These are phyloP conservation scores for Cylindroiulus punctatus DNA, from an alignment of 2,888 invertebrate genomes.

Conservation along the genomic window DNA sequence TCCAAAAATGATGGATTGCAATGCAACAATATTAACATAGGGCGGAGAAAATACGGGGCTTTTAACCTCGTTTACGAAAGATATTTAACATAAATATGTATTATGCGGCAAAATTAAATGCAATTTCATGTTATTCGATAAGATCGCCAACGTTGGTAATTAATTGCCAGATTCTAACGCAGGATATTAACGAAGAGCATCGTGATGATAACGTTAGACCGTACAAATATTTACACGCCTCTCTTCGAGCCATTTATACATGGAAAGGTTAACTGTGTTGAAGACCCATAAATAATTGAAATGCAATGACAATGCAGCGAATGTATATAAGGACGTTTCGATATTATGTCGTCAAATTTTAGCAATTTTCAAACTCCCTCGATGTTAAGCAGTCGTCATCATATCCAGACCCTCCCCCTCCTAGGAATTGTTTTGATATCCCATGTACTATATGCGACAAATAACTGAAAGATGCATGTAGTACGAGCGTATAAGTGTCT, in stretches of 20 bases:
- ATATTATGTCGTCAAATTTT: too few species aligned
- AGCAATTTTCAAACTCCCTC: too few species aligned
- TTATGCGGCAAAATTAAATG: slow-evolving; percentile 13
- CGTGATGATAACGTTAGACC: not conserved
- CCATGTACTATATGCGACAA: too few species aligned
- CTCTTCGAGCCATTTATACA: not conserved
- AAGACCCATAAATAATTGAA: not conserved
- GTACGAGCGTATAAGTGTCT: too few species aligned
- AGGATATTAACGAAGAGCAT: slow-evolving; percentile 25
- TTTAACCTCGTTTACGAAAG: slow-evolving; percentile 7
- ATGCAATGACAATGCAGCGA: not conserved
- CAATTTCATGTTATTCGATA: slow-evolving; percentile 28
- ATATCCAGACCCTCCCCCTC: too few species aligned
- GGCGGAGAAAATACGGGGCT: slow-evolving; percentile 9
- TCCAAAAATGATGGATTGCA: slow-evolving; percentile 35
- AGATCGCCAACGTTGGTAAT: slow-evolving; percentile 1
- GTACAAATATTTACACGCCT: slow-evolving; percentile 6
- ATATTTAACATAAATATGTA: slow-evolving; percentile 27
- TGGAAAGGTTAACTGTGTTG: not conserved
- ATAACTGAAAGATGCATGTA: too few species aligned
- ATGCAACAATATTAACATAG: slow-evolving; percentile 44
- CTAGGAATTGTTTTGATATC: too few species aligned
- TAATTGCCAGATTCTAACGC: not conserved
- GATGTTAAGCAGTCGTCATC: too few species aligned
- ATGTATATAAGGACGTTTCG: too few species aligned